These are phyloP conservation scores for Brotula barbata DNA, from an alignment of 2,797 vertebrate species.

Conservation along the genomic window DNA sequence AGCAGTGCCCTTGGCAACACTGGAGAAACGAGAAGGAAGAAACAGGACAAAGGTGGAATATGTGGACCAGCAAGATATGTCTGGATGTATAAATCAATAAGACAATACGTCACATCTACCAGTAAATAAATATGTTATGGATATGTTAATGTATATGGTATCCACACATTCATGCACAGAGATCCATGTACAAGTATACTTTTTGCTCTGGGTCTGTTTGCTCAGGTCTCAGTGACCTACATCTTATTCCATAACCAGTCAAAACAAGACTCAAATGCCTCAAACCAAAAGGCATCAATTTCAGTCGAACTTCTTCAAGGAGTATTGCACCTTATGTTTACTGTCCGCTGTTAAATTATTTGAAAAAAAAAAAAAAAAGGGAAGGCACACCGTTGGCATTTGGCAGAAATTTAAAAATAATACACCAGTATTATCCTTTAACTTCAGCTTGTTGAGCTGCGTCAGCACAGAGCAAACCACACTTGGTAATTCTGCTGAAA, in stretches of 20 bases:
- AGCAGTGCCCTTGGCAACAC: constrained; percentile 2
- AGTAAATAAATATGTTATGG: no score
- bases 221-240: constrained; percentile 27
- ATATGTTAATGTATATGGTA: constrained; percentile 1
- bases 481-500: constrained; percentile 19
- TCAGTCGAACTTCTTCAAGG: constrained; percentile 8
- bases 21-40: not conserved
- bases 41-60: not conserved
- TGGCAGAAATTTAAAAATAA: not conserved
- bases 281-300: constrained; percentile 14
- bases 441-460: constrained; percentile 15
- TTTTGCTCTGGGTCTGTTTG: constrained; percentile 1
- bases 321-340: not conserved
- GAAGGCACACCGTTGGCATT: constrained; percentile 2
- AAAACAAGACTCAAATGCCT: constrained; percentile 23
- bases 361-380: not conserved
- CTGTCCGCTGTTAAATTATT: no score
- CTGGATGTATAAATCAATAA: not conserved
- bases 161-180: not conserved
- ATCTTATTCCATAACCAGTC: constrained; percentile 16
- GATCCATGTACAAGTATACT: not conserved
- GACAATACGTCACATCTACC: not conserved
- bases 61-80: not conserved
- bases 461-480: constrained; percentile 37
- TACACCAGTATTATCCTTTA: constrained; percentile 17